A percentile compares a stretch with the other conserved stretches of the same genome.
Conservation (phyloP, 2,888 invertebrate species). For the Apamea epomidion region DNA sequence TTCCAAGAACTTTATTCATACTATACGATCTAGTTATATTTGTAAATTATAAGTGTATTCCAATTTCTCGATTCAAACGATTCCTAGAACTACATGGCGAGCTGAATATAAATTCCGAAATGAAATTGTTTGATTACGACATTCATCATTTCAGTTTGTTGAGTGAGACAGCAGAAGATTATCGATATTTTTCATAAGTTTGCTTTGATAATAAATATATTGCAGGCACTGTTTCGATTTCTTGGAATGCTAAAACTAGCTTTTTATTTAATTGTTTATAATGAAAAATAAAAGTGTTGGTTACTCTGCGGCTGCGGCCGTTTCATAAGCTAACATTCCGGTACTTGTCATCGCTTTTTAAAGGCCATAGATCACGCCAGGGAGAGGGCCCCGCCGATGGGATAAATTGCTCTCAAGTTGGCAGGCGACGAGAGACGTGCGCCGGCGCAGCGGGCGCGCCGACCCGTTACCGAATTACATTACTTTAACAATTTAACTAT, state of each 20-base stretch:
- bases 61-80: constrained; percentile 41
- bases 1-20: constrained; percentile 66
- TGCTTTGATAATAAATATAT: constrained; percentile 59
- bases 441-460: constrained; percentile 70
- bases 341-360: constrained; percentile 82
- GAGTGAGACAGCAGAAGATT: constrained; percentile 52
- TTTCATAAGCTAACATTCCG: constrained; percentile 65
- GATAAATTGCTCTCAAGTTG: constrained; percentile 84
- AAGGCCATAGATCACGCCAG: constrained; percentile 81
- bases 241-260: constrained; percentile 58
- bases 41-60: constrained; percentile 33
- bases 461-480: constrained; percentile 70
- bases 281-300: constrained; percentile 57
- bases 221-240: constrained; percentile 57
- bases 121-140: constrained; percentile 62
- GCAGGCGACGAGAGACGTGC: constrained; percentile 80
- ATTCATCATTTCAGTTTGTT: constrained; percentile 63
- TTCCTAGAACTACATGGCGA: constrained; percentile 53
- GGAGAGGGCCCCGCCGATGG: constrained; percentile 77
- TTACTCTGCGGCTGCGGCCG: constrained; percentile 60
- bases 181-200: constrained; percentile 50
- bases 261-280: constrained; percentile 57
- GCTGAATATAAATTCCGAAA: constrained; percentile 58
- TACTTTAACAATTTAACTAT: constrained; percentile 77
- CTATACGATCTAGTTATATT: constrained; percentile 19